Percentiles rank a stretch among this genome's conserved stretches.
Evolutionary conservation across 2,888 invertebrate species (phyloP).

Genomic region (Hermaeophaga mercurialis): DNA sequence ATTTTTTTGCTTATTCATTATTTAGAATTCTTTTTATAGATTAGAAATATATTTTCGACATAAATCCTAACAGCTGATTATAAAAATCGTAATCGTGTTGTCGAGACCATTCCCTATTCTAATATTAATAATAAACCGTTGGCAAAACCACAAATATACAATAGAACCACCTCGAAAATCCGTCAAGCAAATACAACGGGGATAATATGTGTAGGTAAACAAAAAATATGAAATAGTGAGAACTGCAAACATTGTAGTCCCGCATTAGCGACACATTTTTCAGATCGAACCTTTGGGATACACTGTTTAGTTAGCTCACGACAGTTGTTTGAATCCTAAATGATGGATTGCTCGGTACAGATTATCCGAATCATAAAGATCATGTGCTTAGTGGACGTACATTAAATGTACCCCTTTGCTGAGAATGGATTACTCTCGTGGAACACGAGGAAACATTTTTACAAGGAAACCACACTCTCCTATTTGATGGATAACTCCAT

Average conservation of each 20-base stretch:
- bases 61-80: no score
- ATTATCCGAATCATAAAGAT: neutral
- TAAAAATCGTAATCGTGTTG: no score
- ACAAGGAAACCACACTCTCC: neutral
- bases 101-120: no score
- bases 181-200: slow-evolving; percentile 41
- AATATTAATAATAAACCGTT: no score
- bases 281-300: slow-evolving; percentile 29
- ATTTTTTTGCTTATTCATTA: no score
- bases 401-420: slow-evolving; percentile 6
- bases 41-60: no score
- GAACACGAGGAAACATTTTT: neutral
- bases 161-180: slow-evolving; percentile 42
- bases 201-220: slow-evolving; percentile 45
- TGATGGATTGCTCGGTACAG: slow-evolving; percentile 39
- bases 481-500: no score
- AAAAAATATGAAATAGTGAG: slow-evolving; percentile 44
- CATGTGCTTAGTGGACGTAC: neutral
- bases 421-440: slow-evolving; percentile 1
- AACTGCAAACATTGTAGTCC: slow-evolving; percentile 43
- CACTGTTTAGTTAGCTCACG: slow-evolving; percentile 34
- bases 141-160: slow-evolving; percentile 16
- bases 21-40: no score
- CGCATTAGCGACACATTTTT: slow-evolving; percentile 40
- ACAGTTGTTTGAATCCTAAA: slow-evolving; percentile 41